These are phyloP conservation scores for Strigamia maritima DNA, from an alignment of 2,888 invertebrate species.

Conservation along the genomic window DNA sequence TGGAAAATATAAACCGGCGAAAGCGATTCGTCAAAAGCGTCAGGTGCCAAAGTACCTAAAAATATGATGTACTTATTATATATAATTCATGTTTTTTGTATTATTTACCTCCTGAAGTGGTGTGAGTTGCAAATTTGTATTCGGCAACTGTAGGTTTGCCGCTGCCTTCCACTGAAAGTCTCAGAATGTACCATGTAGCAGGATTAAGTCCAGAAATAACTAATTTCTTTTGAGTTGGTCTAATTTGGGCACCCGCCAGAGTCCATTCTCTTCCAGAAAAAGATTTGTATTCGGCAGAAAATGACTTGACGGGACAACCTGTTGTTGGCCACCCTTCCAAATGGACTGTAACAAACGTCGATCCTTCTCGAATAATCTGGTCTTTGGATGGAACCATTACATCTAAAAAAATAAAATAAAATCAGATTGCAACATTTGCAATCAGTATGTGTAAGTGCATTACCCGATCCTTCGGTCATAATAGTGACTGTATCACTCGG, in stretches of 20 bases:
- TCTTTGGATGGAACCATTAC: not conserved
- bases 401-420: not conserved
- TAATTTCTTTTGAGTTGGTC: not conserved
- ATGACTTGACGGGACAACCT: not conserved
- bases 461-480: not conserved
- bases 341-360: not conserved
- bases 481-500: not conserved
- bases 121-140: not conserved
- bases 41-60: not conserved
- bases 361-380: not conserved
- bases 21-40: not conserved
- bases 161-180: not conserved
- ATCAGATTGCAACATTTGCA: too few relatives aligned
- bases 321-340: not conserved
- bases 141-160: not conserved
- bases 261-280: not conserved
- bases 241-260: not conserved
- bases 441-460: not conserved
- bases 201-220: not conserved
- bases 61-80: too few relatives aligned
- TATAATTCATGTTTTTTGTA: too few relatives aligned
- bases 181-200: not conserved
- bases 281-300: not conserved
- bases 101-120: not conserved
- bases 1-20: constrained; percentile 4